phyloP scores from a whole-genome alignment of 2,797 vertebrate genomes.

The Tragopan temminckii region DNA sequence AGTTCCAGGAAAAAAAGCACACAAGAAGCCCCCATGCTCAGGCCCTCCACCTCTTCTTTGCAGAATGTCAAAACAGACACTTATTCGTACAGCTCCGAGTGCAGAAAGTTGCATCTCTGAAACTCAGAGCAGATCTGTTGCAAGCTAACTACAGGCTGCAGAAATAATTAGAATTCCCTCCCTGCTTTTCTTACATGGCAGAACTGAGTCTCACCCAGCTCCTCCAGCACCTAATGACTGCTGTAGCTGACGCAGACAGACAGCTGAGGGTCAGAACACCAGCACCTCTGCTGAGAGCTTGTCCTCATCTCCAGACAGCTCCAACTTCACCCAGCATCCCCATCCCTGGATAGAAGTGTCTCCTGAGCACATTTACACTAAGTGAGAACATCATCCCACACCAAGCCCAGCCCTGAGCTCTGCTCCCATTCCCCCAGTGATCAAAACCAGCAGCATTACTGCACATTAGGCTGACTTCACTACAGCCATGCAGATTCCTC shows the following conservation, averaged over 20 bases:
- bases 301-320: fast-evolving
- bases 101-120: fast-evolving
- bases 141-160: not conserved
- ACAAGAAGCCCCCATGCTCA: not conserved
- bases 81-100: fast-evolving
- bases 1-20: not conserved
- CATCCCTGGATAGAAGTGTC: fast-evolving
- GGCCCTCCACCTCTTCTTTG: fast-evolving
- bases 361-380: fast-evolving
- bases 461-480: not conserved
- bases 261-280: too few species aligned
- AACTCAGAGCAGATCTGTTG: not conserved
- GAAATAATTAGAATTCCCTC: not conserved
- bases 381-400: fast-evolving
- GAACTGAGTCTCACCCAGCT: not conserved
- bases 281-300: too few species aligned
- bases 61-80: fast-evolving
- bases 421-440: fast-evolving
- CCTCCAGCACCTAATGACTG: fast-evolving
- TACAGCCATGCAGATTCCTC: fast-evolving
- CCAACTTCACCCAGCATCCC: not conserved
- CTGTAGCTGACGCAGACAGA: too few species aligned
- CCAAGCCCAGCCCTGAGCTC: not conserved
- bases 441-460: not conserved
- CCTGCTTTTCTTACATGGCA: not conserved